Conservation (phyloP, 2,888 invertebrate genomes). For the Plagodis pulveraria region DNA sequence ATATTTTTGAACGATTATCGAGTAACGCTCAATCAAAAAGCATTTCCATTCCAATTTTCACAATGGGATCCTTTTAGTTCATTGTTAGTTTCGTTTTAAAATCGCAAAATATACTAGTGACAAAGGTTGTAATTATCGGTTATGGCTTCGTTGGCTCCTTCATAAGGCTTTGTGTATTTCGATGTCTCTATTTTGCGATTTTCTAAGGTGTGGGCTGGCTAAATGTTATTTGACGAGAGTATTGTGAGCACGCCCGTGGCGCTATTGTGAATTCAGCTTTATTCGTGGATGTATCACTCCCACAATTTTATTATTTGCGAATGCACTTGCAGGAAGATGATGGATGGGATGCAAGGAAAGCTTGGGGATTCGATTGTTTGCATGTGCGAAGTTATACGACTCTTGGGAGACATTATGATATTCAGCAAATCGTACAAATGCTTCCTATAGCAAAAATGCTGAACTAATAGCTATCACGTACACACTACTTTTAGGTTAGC, state of each 20-base stretch:
- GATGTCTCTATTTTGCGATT: conserved; percentile 84
- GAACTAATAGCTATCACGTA: too few species aligned
- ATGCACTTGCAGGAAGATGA: conserved; percentile 76
- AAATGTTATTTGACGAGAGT: conserved; percentile 83
- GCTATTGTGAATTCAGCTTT: conserved; percentile 65
- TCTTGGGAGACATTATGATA: conserved; percentile 56
- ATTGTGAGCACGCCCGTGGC: conserved; percentile 79
- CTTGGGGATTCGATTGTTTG: conserved; percentile 48
- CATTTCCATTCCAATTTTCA: conserved; percentile 56
- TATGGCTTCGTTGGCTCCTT: conserved; percentile 72
- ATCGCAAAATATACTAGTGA: conserved; percentile 64
- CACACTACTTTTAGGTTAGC: too few species aligned
- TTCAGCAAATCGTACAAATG: neutral
- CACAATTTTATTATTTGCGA: conserved; percentile 76
- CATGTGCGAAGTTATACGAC: conserved; percentile 76
- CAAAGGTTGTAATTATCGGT: conserved; percentile 82
- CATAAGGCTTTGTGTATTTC: conserved; percentile 65
- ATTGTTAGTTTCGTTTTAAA: conserved; percentile 66
- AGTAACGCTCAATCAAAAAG: conserved; percentile 54
- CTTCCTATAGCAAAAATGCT: too few species aligned
- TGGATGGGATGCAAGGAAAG: conserved; percentile 63
- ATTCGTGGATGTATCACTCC: conserved; percentile 77
- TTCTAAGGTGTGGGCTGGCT: conserved; percentile 83
- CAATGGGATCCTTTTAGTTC: conserved; percentile 49
- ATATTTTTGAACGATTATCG: conserved; percentile 32